Percentiles rank a stretch among this genome's conserved stretches.
Evolutionary conservation across 2,113 vertebrate species (phyloP).

Genomic region (Syngnathoides biaculeatus): DNA sequence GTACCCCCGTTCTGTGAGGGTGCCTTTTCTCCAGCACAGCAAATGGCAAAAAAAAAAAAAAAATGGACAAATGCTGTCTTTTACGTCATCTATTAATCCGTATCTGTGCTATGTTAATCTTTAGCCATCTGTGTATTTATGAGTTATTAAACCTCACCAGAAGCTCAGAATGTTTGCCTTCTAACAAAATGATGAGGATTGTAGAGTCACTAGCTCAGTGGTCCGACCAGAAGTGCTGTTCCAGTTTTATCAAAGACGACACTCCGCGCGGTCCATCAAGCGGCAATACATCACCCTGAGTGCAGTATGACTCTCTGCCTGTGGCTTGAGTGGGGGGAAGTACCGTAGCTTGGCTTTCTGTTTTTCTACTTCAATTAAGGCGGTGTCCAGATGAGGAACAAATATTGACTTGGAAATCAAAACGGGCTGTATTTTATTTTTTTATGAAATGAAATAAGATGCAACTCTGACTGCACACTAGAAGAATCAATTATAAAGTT

Average conservation of each 20-base stretch:
- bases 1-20: neutral
- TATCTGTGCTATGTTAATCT: slow-evolving; percentile 22
- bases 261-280: slow-evolving; percentile 39
- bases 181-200: neutral
- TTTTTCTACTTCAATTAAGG: neutral
- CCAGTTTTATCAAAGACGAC: slow-evolving; percentile 7
- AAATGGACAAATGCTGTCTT: neutral
- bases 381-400: neutral
- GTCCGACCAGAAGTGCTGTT: slow-evolving; percentile 28
- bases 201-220: slow-evolving; percentile 21
- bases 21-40: neutral
- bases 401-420: slow-evolving; percentile 7
- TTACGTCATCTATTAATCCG: neutral
- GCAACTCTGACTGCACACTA: neutral
- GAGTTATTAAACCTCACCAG: slow-evolving; percentile 30
- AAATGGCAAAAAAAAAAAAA: neutral
- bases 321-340: slow-evolving; percentile 11
- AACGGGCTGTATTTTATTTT: neutral
- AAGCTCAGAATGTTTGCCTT: slow-evolving; percentile 35
- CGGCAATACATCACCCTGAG: slow-evolving; percentile 35
- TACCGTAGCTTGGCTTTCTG: neutral
- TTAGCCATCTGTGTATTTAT: slow-evolving; percentile 26
- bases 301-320: slow-evolving; percentile 10
- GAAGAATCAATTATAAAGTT: neutral
- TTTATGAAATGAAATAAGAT: neutral